A percentile compares a stretch with the other conserved stretches of the same genome.
Evolutionary conservation across 2,797 vertebrate species (phyloP).

Genomic region (Crocodylus rhombifer): DNA sequence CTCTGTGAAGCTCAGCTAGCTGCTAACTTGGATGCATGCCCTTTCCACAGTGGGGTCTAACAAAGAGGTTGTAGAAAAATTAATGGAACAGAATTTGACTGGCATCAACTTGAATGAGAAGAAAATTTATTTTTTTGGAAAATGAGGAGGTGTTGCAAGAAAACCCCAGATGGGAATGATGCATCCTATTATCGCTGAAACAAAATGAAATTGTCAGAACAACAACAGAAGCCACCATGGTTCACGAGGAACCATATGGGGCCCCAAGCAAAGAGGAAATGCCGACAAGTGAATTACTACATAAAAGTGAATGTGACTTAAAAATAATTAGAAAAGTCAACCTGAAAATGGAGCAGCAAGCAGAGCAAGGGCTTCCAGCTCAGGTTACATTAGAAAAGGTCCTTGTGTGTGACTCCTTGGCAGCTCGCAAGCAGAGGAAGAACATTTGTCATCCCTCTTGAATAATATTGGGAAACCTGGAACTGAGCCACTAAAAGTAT

Average conservation of each 20-base stretch:
- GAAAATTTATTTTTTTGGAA: background rate
- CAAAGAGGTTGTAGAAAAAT: background rate
- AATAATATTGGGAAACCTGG: background rate
- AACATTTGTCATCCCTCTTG: background rate
- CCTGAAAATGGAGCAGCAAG: background rate
- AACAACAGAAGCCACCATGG: background rate
- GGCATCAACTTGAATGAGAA: background rate
- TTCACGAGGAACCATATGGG: slow-evolving; percentile 19
- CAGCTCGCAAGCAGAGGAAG: background rate
- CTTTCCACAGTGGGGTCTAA: background rate
- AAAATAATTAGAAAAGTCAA: background rate
- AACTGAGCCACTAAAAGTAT: background rate
- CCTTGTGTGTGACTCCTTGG: background rate
- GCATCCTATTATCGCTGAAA: slow-evolving; percentile 14
- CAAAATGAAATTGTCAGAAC: slow-evolving; percentile 23
- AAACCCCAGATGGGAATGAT: slow-evolving; percentile 13
- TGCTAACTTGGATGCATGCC: background rate
- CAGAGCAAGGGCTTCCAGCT: background rate
- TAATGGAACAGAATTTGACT: background rate
- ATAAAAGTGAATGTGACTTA: background rate
- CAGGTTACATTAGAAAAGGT: background rate
- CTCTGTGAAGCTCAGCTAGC: background rate
- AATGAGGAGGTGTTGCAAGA: background rate
- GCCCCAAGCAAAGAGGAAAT: background rate
- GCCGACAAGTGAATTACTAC: background rate